A percentile compares a stretch with the other conserved stretches of the same genome.
phyloP scores from a whole-genome alignment of 1,140 invertebrate genomes.

The Bombus polaris region DNA sequence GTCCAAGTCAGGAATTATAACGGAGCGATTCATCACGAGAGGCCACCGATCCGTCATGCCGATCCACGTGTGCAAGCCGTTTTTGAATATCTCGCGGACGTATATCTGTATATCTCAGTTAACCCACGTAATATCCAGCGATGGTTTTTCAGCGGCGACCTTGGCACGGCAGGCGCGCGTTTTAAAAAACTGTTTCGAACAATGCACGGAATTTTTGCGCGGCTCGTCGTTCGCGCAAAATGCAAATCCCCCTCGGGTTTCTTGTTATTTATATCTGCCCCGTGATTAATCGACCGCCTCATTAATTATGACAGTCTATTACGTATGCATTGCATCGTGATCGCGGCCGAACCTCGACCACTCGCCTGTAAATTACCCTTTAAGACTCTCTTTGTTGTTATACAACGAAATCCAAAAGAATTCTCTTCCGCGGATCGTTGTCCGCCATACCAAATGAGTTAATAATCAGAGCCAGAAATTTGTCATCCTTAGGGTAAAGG shows the following conservation, averaged over 20 bases:
- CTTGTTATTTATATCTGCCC: slow-evolving; percentile 38
- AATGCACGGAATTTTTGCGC: slow-evolving; percentile 32
- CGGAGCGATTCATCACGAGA: slow-evolving; percentile 80
- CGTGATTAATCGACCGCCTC: slow-evolving; percentile 49
- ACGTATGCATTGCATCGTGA: slow-evolving; percentile 42
- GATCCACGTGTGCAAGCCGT: slow-evolving; percentile 71
- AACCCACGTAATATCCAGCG: slow-evolving; percentile 62
- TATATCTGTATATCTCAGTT: slow-evolving; percentile 69
- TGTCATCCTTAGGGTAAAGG: no score
- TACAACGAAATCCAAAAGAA: not conserved
- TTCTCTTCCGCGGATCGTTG: not conserved
- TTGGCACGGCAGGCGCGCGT: slow-evolving; percentile 41
- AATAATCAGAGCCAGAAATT: no score
- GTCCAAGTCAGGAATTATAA: slow-evolving; percentile 80
- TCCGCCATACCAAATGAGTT: no score
- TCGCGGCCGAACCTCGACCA: slow-evolving; percentile 6
- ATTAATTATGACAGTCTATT: slow-evolving; percentile 53
- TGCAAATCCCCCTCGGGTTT: slow-evolving; percentile 15
- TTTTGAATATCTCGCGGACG: slow-evolving; percentile 68
- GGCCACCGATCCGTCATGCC: slow-evolving; percentile 79
- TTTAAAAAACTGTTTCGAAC: slow-evolving; percentile 31
- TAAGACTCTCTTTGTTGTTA: not conserved
- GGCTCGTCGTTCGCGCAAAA: slow-evolving; percentile 21
- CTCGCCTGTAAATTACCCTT: slow-evolving; percentile 3
- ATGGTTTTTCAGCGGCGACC: slow-evolving; percentile 51